Percentiles rank a stretch among this genome's conserved stretches.
Conservation (phyloP, 2,113 vertebrate genomes). For the Danionella cerebrum region DNA sequence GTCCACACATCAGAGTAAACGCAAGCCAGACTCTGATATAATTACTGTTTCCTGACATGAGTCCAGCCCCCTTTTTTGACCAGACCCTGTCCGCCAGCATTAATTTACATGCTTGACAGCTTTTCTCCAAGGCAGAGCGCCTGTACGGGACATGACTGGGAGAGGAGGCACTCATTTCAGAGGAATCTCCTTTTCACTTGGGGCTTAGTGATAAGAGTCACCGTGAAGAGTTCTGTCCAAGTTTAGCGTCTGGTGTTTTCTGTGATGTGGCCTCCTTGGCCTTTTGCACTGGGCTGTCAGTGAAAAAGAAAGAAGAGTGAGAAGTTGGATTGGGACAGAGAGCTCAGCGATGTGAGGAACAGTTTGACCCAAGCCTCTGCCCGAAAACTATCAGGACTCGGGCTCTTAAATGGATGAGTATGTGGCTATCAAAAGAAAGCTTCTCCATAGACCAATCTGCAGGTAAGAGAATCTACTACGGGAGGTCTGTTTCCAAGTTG, state of each 20-base stretch:
- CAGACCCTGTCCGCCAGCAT: constrained; percentile 60
- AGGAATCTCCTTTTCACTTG: not conserved
- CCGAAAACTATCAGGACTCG: constrained; percentile 27
- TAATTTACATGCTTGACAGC: constrained; percentile 60
- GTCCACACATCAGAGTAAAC: constrained; percentile 65
- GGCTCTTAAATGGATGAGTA: constrained; percentile 81
- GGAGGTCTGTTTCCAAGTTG: not conserved
- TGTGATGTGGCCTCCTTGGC: constrained; percentile 77
- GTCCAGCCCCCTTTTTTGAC: constrained; percentile 53
- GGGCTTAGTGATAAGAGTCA: constrained; percentile 7
- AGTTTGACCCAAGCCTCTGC: constrained; percentile 46
- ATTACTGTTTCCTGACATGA: constrained; percentile 65
- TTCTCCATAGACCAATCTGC: constrained; percentile 85
- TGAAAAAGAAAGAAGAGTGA: constrained; percentile 42
- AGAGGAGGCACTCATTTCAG: not conserved
- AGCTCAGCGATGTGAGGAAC: constrained; percentile 44
- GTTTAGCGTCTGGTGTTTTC: constrained; percentile 37
- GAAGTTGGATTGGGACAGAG: constrained; percentile 50
- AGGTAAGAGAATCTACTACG: constrained; percentile 66
- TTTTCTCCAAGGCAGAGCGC: constrained; percentile 1
- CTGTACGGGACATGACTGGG: not conserved
- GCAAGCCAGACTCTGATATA: constrained; percentile 75
- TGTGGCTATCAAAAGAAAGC: constrained; percentile 83
- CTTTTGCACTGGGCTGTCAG: constrained; percentile 50
- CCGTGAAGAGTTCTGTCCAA: not conserved